Conservation (phyloP, 1,140 invertebrate genomes). For the Penaeus vannamei region DNA sequence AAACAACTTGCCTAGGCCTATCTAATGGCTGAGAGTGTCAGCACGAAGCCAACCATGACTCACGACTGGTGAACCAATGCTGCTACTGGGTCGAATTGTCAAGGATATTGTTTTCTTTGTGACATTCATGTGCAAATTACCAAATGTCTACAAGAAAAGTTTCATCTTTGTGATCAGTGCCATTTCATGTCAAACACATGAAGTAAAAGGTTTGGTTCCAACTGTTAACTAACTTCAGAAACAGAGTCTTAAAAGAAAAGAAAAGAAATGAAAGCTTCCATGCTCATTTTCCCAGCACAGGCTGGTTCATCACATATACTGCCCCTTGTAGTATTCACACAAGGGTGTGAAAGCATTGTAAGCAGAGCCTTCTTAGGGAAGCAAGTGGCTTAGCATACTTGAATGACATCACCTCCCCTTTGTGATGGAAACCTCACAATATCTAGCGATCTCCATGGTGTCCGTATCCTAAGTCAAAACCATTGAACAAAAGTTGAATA, state of each 20-base stretch:
- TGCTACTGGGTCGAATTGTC: constrained; percentile 50
- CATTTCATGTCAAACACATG: not conserved
- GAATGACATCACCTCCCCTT: constrained; percentile 12
- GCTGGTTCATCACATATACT: constrained; percentile 37
- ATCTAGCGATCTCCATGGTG: constrained; percentile 13
- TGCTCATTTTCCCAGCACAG: constrained; percentile 48
- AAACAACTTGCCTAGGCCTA: constrained; percentile 57
- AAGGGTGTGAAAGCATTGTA: constrained; percentile 48
- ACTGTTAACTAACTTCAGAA: too few species aligned
- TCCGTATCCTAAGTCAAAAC: constrained; percentile 9
- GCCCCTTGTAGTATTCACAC: constrained; percentile 39
- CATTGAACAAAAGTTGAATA: constrained; percentile 10
- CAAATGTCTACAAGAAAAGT: constrained; percentile 39
- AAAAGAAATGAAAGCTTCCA: constrained; percentile 13
- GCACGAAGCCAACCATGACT: constrained; percentile 48
- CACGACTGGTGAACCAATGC: constrained; percentile 47
- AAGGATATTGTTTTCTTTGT: constrained; percentile 4
- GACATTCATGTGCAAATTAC: constrained; percentile 8
- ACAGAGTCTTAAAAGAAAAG: too few species aligned
- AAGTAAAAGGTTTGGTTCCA: too few species aligned
- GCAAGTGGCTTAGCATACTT: constrained; percentile 42
- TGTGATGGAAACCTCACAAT: constrained; percentile 21
- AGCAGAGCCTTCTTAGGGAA: constrained; percentile 34
- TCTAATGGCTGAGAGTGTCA: constrained; percentile 55
- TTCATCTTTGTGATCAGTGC: constrained; percentile 25